Conservation (phyloP, 2,888 invertebrate genomes). For the Leptura quadrifasciata region DNA sequence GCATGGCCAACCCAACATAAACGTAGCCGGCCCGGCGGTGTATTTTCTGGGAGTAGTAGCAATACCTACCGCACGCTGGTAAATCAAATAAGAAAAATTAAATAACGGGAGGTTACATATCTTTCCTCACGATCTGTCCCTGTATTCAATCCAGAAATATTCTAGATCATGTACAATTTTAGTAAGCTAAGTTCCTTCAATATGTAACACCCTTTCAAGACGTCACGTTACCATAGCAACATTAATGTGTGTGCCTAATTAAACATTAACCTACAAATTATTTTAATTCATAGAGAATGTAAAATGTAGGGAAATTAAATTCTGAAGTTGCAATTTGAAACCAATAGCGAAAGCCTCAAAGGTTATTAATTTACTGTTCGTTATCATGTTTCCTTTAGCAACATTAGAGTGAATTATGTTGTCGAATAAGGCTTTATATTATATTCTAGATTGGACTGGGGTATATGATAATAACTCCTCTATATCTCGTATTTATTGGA, state of each 20-base stretch:
- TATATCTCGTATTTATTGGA: conserved; percentile 66
- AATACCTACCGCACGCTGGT: too few species aligned
- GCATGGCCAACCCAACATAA: too few species aligned
- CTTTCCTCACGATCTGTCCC: too few species aligned
- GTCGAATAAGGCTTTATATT: conserved; percentile 59
- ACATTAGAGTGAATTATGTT: conserved; percentile 63
- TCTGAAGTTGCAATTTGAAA: conserved; percentile 50
- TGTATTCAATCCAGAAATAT: too few species aligned
- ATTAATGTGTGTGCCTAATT: conserved; percentile 35
- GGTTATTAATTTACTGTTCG: conserved; percentile 54
- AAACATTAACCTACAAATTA: conserved; percentile 47
- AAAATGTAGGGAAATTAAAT: conserved; percentile 47
- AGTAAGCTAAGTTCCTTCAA: neutral
- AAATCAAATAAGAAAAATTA: too few species aligned
- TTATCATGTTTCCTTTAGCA: conserved; percentile 70
- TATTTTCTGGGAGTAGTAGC: too few species aligned
- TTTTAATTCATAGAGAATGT: conserved; percentile 41
- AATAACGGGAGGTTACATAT: too few species aligned
- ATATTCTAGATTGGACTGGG: conserved; percentile 59
- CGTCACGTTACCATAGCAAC: conserved; percentile 24
- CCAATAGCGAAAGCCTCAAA: conserved; percentile 51
- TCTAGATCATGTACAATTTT: neutral
- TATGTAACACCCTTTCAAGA: neutral
- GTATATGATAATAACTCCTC: conserved; percentile 62
- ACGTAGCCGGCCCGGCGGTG: too few species aligned